These are phyloP conservation scores for Patella vulgata DNA, from an alignment of 1,140 invertebrate genomes.

Conservation along the genomic window DNA sequence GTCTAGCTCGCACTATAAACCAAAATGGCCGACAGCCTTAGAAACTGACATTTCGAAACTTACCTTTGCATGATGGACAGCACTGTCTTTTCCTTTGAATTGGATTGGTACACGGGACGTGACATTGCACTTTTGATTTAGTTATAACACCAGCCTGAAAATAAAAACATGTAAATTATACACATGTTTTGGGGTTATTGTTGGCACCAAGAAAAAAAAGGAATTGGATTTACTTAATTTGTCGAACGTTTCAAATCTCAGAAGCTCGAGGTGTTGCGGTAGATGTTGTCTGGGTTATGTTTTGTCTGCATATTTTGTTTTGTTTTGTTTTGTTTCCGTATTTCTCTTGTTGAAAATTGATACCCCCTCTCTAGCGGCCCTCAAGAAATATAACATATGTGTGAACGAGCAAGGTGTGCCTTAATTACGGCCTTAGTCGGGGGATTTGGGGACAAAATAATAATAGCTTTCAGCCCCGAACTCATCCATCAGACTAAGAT, in stretches of 20 bases:
- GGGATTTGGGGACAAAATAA: no score
- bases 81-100: slow-evolving; percentile 37
- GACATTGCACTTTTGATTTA: slow-evolving; percentile 80
- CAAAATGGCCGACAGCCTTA: neutral
- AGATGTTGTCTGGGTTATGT: neutral
- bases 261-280: neutral
- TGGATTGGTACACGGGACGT: slow-evolving; percentile 75
- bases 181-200: neutral
- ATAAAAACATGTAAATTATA: neutral
- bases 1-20: neutral
- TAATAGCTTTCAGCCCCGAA: no score
- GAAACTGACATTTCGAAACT: neutral
- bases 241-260: neutral
- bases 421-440: no score
- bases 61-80: slow-evolving; percentile 50
- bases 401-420: no score
- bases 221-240: neutral
- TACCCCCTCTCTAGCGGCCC: no score
- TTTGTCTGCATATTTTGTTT: neutral
- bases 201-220: neutral
- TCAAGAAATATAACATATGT: no score
- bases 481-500: no score
- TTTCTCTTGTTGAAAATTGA: neutral
- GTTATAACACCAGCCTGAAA: slow-evolving; percentile 81
- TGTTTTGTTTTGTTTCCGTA: neutral